Evolutionary conservation across 2,113 vertebrate species (phyloP).

Genomic region (Macrotus californicus): DNA sequence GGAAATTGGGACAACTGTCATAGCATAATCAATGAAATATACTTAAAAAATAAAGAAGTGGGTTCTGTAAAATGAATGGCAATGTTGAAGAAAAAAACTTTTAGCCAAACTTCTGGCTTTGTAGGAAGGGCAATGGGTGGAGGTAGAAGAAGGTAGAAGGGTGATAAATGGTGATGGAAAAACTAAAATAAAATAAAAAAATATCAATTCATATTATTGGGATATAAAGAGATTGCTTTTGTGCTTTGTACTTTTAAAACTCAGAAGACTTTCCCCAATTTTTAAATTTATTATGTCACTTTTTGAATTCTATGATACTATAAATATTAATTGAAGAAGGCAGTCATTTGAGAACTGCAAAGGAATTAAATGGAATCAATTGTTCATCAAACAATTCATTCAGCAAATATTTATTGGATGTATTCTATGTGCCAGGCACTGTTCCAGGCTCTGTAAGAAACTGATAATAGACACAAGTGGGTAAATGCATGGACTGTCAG

Average conservation of each 20-base stretch:
- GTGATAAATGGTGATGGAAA: too few relatives aligned
- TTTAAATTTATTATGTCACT: background rate
- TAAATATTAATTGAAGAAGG: background rate
- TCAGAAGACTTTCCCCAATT: background rate
- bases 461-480: background rate
- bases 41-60: too few relatives aligned
- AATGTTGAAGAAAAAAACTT: background rate
- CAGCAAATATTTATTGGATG: background rate
- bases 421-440: background rate
- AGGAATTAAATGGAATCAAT: background rate
- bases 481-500: background rate
- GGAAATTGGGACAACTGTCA: too few relatives aligned
- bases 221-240: background rate
- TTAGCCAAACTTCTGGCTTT: background rate
- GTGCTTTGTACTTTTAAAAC: background rate
- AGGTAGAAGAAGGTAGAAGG: too few relatives aligned
- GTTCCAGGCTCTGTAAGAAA: background rate
- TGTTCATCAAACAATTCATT: background rate
- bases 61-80: background rate
- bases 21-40: too few relatives aligned
- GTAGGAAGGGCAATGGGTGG: too few relatives aligned
- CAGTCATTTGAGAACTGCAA: background rate
- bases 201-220: background rate
- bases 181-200: background rate
- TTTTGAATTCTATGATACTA: background rate